A percentile compares a stretch with the other conserved stretches of the same genome.
These are phyloP conservation scores for Prunella fulvescens DNA, from an alignment of 2,113 vertebrate genomes.

Conservation along the genomic window DNA sequence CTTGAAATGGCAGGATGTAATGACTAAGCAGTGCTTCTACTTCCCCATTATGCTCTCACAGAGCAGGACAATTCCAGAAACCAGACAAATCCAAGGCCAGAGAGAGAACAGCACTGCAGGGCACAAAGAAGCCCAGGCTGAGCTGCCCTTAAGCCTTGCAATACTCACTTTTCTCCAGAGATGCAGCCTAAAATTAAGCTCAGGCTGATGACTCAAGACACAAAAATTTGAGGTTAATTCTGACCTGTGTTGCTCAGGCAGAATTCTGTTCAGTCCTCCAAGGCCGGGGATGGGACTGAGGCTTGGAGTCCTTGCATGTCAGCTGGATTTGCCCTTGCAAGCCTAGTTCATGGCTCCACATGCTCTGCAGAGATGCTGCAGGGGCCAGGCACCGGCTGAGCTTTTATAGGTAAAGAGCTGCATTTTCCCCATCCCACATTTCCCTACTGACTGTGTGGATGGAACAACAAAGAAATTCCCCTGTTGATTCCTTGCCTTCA, in stretches of 20 bases:
- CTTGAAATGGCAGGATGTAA: background rate
- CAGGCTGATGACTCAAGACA: background rate
- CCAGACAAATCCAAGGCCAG: background rate
- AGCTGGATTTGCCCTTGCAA: background rate
- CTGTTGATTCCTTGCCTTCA: background rate
- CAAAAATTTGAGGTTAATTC: background rate
- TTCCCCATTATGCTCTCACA: background rate
- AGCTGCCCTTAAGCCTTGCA: background rate
- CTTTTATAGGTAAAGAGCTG: background rate
- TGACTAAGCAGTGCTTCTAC: background rate
- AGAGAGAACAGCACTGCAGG: background rate
- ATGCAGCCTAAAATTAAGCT: background rate
- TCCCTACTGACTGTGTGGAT: background rate
- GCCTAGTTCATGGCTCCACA: background rate
- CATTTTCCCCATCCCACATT: background rate
- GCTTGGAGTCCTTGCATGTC: background rate
- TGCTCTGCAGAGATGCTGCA: background rate
- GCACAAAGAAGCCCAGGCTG: background rate
- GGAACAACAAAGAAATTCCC: background rate
- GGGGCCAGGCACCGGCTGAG: background rate
- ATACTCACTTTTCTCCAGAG: background rate
- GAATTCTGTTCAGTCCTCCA: background rate
- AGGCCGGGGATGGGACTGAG: background rate
- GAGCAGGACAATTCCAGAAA: background rate
- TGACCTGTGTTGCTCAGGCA: background rate